phyloP scores from a whole-genome alignment of 2,888 invertebrate species.

The Anticlea derivata region DNA sequence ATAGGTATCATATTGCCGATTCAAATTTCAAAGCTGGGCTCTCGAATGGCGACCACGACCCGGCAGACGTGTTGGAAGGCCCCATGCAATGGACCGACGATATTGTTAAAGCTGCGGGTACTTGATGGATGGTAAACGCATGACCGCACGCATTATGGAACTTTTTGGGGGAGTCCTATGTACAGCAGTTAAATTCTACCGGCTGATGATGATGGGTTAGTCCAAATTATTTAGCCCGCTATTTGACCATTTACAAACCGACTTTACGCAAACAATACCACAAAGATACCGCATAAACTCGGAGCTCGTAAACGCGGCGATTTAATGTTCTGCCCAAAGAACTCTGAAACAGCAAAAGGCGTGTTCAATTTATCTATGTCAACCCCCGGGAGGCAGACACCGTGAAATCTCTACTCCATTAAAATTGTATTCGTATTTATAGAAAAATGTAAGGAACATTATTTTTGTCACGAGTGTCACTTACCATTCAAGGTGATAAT shows the following conservation, averaged over 20 bases:
- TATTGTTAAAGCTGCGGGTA: too few relatives aligned
- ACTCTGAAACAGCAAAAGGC: slow-evolving; percentile 56
- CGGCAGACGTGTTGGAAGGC: too few relatives aligned
- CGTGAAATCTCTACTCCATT: slow-evolving; percentile 69
- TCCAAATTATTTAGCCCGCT: not conserved
- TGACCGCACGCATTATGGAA: too few relatives aligned
- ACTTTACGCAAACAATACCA: slow-evolving; percentile 27
- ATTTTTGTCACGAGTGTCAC: not conserved
- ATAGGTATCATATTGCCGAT: too few relatives aligned
- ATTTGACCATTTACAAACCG: slow-evolving; percentile 16
- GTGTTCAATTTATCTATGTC: slow-evolving; percentile 68
- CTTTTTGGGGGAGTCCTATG: too few relatives aligned
- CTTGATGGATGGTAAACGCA: too few relatives aligned
- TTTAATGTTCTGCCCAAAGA: slow-evolving; percentile 46
- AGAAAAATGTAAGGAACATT: slow-evolving; percentile 25
- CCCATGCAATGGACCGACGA: too few relatives aligned
- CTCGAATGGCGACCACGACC: too few relatives aligned
- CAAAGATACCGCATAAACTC: slow-evolving; percentile 30
- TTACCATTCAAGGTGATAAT: not conserved
- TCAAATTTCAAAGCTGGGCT: too few relatives aligned
- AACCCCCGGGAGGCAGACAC: slow-evolving; percentile 62
- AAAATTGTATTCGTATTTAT: slow-evolving; percentile 53
- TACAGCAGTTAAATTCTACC: too few relatives aligned
- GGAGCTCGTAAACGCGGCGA: slow-evolving; percentile 32
- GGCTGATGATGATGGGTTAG: too few relatives aligned